Evolutionary conservation across 2,113 vertebrate species (phyloP), one percentile per base, ranked within the genome.

Genomic region (Sclerurus mexicanus): DNA sequence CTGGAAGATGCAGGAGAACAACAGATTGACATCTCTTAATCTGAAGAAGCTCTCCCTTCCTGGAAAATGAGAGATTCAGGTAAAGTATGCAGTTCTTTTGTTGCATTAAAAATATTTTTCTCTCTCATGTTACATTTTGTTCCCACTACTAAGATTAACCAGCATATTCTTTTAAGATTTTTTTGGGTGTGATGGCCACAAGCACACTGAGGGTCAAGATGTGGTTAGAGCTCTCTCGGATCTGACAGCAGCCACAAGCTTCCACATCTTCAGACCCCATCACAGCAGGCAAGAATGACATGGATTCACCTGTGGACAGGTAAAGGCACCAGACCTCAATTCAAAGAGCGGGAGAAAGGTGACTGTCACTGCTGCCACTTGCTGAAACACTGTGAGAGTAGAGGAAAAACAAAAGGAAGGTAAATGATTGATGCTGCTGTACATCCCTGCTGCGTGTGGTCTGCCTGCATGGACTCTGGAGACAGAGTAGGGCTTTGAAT

Each of bases 181-280:
- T 37, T 85, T 62, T 9, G 50, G 13, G 39, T 1, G 17, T 2
- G 1, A 53, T 27, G n/a, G 18, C 44, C 30, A 33, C 15, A 50
- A 81, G 50, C 37, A 47, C 40, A 35, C 2, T 0, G 0, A 52
- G 14, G 20, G 23, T 10, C 49, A 30, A 62, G 44, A 33, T 6
- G 3, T 37, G 18, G 60, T 50, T 22, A 21, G 42, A 28, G 33
- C 7, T n/a, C 19, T 56, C 62, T 44, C 14, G 53, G 53, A 23
- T n/a, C 20, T 60, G 44, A 20, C 10, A 27, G 66, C 55, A 93
- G 81, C 53, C 50, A 20, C 7, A 16, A 47, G 40, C 5, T 23
- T 12, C 35, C 0, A 1, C 42, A 10, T 33, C 21, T 35, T 75
- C 49, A 21, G 20, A 56, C 7, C 20, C 23, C 1, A 0, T 8